Evolutionary conservation across 2,888 invertebrate genomes (phyloP).

Genomic region (Cynaeus angustus): DNA sequence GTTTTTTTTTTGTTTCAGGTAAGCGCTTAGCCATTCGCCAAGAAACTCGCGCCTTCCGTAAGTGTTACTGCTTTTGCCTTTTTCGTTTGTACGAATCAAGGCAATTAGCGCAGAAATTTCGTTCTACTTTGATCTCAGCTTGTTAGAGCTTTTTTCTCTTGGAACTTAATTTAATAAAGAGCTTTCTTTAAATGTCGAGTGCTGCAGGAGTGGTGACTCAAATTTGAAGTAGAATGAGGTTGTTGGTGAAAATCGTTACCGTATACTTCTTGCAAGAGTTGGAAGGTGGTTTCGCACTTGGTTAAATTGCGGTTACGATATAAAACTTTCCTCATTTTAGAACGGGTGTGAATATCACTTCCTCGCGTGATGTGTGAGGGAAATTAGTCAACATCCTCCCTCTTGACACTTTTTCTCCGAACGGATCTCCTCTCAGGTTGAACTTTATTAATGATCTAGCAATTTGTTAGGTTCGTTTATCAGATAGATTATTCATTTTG

Average conservation of each 20-base stretch:
- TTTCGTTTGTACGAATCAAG: slow-evolving; percentile 12
- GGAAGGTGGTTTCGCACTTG: slow-evolving; percentile 27
- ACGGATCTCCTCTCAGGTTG: slow-evolving; percentile 15
- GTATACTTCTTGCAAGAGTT: not conserved
- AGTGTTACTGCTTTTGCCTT: slow-evolving; percentile 15
- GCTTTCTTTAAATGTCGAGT: slow-evolving; percentile 16
- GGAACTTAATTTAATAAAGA: slow-evolving; percentile 10
- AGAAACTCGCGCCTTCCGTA: slow-evolving; percentile 11
- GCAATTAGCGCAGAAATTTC: slow-evolving; percentile 25
- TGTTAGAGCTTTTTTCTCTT: slow-evolving; percentile 22
- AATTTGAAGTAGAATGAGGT: slow-evolving; percentile 14
- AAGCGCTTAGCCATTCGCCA: no score
- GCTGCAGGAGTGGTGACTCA: slow-evolving; percentile 10
- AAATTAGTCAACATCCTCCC: slow-evolving; percentile 38
- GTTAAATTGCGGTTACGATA: slow-evolving; percentile 15
- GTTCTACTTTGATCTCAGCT: slow-evolving; percentile 17
- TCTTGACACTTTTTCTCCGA: slow-evolving; percentile 23
- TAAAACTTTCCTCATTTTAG: slow-evolving; percentile 26
- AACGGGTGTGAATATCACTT: slow-evolving; percentile 27
- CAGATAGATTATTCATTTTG: slow-evolving; percentile 39
- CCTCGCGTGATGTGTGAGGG: slow-evolving; percentile 30
- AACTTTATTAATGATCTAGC: slow-evolving; percentile 34
- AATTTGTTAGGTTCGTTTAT: slow-evolving; percentile 38
- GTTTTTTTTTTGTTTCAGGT: slow-evolving; percentile 40
- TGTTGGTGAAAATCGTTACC: slow-evolving; percentile 5